Percentiles rank a stretch among this genome's conserved stretches.
phyloP scores from a whole-genome alignment of 2,797 vertebrate species.

The Neoniphon sammara region DNA sequence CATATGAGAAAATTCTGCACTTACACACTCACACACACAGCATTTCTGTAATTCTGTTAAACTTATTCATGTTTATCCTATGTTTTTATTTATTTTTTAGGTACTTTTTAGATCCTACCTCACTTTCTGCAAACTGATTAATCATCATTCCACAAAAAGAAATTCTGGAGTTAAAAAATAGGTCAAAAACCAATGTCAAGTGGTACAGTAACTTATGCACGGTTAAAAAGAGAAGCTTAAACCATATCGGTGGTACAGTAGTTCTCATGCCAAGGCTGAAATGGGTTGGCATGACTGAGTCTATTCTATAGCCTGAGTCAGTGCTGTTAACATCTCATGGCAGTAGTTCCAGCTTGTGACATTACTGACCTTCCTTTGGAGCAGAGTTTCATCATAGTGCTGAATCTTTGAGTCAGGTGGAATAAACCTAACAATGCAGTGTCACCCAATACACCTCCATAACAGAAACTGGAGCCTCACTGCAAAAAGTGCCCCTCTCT shows the following conservation, averaged over 20 bases:
- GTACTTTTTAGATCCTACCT: not conserved
- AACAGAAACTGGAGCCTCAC: slow-evolving; percentile 64
- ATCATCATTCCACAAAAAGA: no score
- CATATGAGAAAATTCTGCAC: no score
- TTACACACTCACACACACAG: no score
- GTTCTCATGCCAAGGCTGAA: no score
- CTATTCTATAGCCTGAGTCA: no score
- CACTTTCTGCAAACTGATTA: not conserved
- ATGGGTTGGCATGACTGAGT: no score
- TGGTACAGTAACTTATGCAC: no score
- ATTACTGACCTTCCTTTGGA: slow-evolving; percentile 30
- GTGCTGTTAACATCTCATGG: no score
- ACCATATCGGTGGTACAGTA: not conserved
- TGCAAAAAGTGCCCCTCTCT: slow-evolving; percentile 48
- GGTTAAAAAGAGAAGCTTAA: not conserved
- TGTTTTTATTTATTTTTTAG: not conserved
- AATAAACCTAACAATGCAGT: slow-evolving; percentile 51
- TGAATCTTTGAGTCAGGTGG: slow-evolving; percentile 67
- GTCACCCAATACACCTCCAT: slow-evolving; percentile 49
- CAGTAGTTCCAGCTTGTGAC: not conserved
- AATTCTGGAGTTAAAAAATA: no score
- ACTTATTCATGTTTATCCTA: not conserved
- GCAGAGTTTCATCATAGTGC: slow-evolving; percentile 55
- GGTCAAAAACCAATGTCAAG: no score
- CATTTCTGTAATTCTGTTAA: no score